Base-by-base conservation (phyloP, 2,113 vertebrate genomes). In the Muscicapa adusta region DNA sequence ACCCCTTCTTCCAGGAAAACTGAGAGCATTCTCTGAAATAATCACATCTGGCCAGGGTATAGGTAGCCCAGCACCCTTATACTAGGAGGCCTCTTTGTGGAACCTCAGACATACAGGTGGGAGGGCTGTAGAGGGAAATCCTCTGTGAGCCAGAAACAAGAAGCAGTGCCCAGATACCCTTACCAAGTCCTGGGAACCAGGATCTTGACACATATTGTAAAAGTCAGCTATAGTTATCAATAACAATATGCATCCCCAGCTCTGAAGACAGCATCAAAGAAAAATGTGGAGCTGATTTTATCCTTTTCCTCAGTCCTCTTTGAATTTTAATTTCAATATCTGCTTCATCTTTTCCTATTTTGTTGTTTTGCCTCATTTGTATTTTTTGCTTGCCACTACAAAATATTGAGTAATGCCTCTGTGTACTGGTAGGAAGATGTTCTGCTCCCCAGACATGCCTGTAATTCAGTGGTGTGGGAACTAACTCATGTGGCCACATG, bases 391-490 rank as follows among this genome's bases (percentile, higher is more conserved):
- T 88, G 47, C 20, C 48, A 57, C 36, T 67, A 62, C 47, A 84
- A 87, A 91, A 63, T 63, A 54, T 38, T 68, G 48, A 60, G 57
- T 51, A 87, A 85, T 45, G 38, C 36, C 14, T 28, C 86, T 84
- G 45, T 78, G 61, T 24, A 25, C 50, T 48, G 13, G 24, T 23
- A 56, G 91, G 83, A 91, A 71, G 79, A 71, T 2, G 1, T 62
- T 80, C 77, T 71, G 43, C 61, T 93, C 57, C 90, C 75, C 36
- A 74, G 86, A 91, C 73, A 23, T 81, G 38, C 61, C 36, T 17
- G 61, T 65, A 91, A 68, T 87, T 92, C 89, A 79, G 84, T 26
- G 86, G 53, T 95, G 77, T 89, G 95, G 84, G 93, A 94, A 94
- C 70, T 25, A 67, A 93, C 89, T 92, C 91, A 75, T 72, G 62